Evolutionary conservation across 2,797 vertebrate species (phyloP).

Genomic region (Fundulus diaphanus): DNA sequence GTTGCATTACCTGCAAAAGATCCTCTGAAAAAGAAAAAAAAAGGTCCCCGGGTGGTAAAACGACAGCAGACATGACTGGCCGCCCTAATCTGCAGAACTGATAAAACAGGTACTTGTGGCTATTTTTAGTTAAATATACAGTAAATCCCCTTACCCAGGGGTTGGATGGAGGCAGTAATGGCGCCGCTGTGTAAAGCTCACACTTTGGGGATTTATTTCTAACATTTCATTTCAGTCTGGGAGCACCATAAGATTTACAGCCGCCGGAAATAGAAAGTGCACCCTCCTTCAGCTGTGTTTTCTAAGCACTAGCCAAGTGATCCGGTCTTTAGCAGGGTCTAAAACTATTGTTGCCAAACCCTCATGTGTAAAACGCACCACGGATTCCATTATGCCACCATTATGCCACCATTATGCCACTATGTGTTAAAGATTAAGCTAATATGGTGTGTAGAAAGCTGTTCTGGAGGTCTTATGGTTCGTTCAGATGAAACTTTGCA

Average conservation of each 20-base stretch:
- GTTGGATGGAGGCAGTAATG: neutral
- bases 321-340: neutral
- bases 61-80: neutral
- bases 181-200: neutral
- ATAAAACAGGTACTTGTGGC: neutral
- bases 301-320: neutral
- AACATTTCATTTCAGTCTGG: neutral
- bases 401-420: too few species aligned
- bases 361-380: neutral
- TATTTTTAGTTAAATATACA: neutral
- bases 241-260: neutral
- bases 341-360: neutral
- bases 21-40: conserved; percentile 15
- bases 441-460: neutral
- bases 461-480: neutral
- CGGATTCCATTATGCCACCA: too few species aligned
- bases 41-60: neutral
- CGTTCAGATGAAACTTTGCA: neutral
- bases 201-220: neutral
- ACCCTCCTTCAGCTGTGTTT: neutral
- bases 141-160: conserved; percentile 4
- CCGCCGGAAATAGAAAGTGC: neutral
- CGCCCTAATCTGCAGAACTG: neutral
- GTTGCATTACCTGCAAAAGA: conserved; percentile 2
- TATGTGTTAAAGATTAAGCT: too few species aligned